Base-by-base conservation (phyloP, 2,888 invertebrate genomes). In the Panzeria rudis region DNA sequence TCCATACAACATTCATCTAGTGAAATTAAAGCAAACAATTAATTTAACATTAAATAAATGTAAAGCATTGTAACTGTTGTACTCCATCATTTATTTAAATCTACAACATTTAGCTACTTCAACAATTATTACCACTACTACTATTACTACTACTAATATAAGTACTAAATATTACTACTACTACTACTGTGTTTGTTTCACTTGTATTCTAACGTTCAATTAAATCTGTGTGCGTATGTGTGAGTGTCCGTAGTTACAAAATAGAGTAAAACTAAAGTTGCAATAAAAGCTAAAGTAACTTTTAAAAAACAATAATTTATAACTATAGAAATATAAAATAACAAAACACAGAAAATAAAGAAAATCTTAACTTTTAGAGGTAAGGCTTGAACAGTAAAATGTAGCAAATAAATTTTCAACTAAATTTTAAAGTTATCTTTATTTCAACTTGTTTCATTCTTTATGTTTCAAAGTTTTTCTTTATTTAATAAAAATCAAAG, bases 341-440 rank as follows among this genome's bases (percentile, higher is more conserved):
- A 59, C 25, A 15, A 72, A 68, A 64, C 15, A 61, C 62, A 79
- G 71, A 83, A 71, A 76, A 62, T 25, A 83, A 86, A 72, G 47
- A 78, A 76, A 84, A 81, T 76, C 71, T 71, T 71, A 84, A 86
- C 81, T 83, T 84, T 86, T 86, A 87, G 87, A 88, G 88, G 88
- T 88, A 88, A 88, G 88, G 88, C 87, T 88, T 87, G 87, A 87
- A 87, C 73, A 86, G 71, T 78, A 77, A 84, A 83, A 86, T 83
- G 86, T 86, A 83, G 84, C 79, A 85, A 87, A 84, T 61, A 72
- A 62, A 71, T 56, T 77, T 6, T 47, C 50, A 11, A 54, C 32
- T 62, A 64, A 82, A 66, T 41, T 62, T 64, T 68, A 38, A 81
- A 41, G 69, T 41, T 59, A 75, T 83, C 52, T 29, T 59, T 20